A percentile compares a stretch with the other conserved stretches of the same genome.
These are phyloP conservation scores for Phycodurus eques DNA, from an alignment of 2,113 vertebrate species.

Conservation along the genomic window DNA sequence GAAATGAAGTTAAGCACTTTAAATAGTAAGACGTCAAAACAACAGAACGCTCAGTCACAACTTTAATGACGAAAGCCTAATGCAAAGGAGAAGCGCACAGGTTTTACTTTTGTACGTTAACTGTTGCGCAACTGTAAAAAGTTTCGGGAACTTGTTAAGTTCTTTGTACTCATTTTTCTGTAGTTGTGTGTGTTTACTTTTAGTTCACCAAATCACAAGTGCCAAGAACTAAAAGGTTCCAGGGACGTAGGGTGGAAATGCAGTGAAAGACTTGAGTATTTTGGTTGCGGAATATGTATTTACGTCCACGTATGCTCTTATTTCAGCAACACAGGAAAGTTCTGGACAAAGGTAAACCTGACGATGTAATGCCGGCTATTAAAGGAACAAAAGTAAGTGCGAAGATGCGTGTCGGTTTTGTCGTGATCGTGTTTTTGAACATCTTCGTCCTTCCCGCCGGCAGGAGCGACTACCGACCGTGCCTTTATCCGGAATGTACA, in stretches of 20 bases:
- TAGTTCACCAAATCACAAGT: too few species aligned
- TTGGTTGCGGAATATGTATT: background rate
- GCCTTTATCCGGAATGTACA: conserved; percentile 96
- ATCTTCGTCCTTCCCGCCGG: conserved; percentile 15
- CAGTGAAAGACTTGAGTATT: background rate
- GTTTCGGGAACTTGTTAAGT: too few species aligned
- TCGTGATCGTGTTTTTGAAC: background rate
- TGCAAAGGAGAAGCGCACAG: too few species aligned
- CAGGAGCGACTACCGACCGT: conserved; percentile 96
- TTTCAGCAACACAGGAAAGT: conserved; percentile 99
- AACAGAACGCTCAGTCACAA: too few species aligned
- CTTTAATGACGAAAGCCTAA: too few species aligned
- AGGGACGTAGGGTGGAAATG: too few species aligned
- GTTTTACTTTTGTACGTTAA: too few species aligned
- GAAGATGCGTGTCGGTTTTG: conserved; percentile 66
- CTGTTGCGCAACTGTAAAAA: background rate
- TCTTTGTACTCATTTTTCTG: too few species aligned
- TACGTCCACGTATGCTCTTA: background rate
- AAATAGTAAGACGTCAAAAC: too few species aligned
- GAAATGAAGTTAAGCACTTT: too few species aligned
- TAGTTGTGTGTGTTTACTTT: too few species aligned
- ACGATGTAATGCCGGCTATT: conserved; percentile 91
- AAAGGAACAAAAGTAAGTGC: conserved; percentile 91
- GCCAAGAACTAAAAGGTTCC: too few species aligned
- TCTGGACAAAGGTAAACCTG: conserved; percentile 98